Conservation (phyloP, 2,113 vertebrate species). For the Hylia prasina region DNA sequence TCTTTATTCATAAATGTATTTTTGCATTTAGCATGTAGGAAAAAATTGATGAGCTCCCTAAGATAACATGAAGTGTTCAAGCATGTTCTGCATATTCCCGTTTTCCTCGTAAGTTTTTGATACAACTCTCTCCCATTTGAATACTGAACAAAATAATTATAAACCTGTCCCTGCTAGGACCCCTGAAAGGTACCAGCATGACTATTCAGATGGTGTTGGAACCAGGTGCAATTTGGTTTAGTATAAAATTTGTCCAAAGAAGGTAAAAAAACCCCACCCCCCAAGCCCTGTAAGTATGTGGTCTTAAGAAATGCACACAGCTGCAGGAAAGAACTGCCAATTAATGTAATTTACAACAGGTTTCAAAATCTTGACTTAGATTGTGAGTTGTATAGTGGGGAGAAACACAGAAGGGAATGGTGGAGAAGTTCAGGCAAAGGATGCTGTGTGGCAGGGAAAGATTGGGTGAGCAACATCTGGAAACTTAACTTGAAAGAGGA, state of each 20-base stretch:
- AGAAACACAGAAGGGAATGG: background rate
- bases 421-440: slow-evolving; percentile 49
- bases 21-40: background rate
- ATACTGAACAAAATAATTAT: background rate
- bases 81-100: background rate
- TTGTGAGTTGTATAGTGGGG: background rate
- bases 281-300: background rate
- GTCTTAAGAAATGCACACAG: slow-evolving; percentile 16
- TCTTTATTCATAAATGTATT: background rate
- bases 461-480: slow-evolving; percentile 65
- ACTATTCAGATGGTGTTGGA: slow-evolving; percentile 15
- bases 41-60: slow-evolving; percentile 14
- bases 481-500: slow-evolving; percentile 55
- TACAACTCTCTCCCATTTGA: background rate
- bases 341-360: slow-evolving; percentile 48
- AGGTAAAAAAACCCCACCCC: background rate
- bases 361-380: slow-evolving; percentile 44
- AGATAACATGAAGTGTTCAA: slow-evolving; percentile 16
- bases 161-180: background rate
- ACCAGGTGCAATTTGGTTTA: background rate
- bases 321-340: slow-evolving; percentile 38
- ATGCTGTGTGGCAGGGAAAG: slow-evolving; percentile 43
- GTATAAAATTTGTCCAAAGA: slow-evolving; percentile 2
- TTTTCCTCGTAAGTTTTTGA: background rate
- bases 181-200: slow-evolving; percentile 27